Evolutionary conservation across 2,797 vertebrate species (phyloP).

Genomic region (Zenarchopterus dispar): DNA sequence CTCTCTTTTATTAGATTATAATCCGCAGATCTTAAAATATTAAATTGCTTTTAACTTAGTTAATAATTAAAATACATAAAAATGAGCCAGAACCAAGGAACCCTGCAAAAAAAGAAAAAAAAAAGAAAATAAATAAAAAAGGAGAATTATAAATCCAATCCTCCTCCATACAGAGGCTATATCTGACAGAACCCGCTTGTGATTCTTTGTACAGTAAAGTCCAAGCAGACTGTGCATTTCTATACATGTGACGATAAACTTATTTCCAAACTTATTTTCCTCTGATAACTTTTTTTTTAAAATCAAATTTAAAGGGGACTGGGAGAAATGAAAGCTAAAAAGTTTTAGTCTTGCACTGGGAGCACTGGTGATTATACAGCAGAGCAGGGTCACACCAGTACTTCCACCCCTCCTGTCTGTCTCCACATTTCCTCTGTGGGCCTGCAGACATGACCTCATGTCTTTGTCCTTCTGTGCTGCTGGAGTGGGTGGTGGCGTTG

Average conservation of each 20-base stretch:
- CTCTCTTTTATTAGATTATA: conserved; percentile 88
- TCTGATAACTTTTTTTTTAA: conserved; percentile 68
- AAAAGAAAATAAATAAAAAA: conserved; percentile 82
- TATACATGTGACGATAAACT: conserved; percentile 71
- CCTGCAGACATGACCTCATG: conserved; percentile 80
- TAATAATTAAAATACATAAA: conserved; percentile 89
- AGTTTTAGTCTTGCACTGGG: conserved; percentile 47
- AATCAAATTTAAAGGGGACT: conserved; percentile 62
- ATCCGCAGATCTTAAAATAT: conserved; percentile 88
- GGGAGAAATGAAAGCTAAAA: conserved; percentile 28
- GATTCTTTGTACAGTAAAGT: conserved; percentile 79
- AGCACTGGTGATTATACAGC: conserved; percentile 53
- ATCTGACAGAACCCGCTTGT: conserved; percentile 76
- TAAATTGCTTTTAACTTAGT: conserved; percentile 89
- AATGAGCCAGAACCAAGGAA: conserved; percentile 87
- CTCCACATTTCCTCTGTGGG: conserved; percentile 46
- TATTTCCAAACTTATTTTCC: conserved; percentile 67
- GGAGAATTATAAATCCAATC: conserved; percentile 77
- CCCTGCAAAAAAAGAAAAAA: conserved; percentile 79
- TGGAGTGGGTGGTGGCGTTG: conserved; percentile 45
- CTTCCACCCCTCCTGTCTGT: conserved; percentile 31
- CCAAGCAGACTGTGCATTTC: conserved; percentile 80
- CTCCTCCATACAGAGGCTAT: conserved; percentile 79
- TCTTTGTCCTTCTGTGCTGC: conserved; percentile 76
- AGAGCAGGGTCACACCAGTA: conserved; percentile 43